Conservation (phyloP, 2,888 invertebrate genomes). For the Temnothorax ravouxi region DNA sequence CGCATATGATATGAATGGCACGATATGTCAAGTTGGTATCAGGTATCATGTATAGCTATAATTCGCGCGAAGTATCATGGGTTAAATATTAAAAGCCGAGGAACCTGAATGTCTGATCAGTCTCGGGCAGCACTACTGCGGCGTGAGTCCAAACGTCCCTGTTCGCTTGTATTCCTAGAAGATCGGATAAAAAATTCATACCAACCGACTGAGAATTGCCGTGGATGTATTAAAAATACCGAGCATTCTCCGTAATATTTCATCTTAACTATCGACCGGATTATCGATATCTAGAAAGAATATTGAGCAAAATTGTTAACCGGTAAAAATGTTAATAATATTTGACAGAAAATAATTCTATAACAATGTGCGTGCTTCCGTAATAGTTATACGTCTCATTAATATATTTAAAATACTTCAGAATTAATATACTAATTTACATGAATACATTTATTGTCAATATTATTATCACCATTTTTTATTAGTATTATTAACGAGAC, state of each 20-base stretch:
- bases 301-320: background rate
- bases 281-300: background rate
- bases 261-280: background rate
- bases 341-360: background rate
- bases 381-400: background rate
- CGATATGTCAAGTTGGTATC: constrained; percentile 26
- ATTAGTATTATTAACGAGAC: background rate
- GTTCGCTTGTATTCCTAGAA: constrained; percentile 16
- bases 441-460: background rate
- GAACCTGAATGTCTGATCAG: constrained; percentile 53
- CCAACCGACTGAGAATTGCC: constrained; percentile 9
- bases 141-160: background rate
- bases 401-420: background rate
- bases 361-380: background rate
- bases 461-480: background rate
- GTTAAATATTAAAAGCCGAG: constrained; percentile 53
- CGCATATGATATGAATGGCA: background rate
- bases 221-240: constrained; percentile 12
- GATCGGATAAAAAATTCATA: constrained; percentile 44
- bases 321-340: background rate
- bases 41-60: constrained; percentile 34
- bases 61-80: constrained; percentile 11
- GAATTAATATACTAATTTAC: background rate
- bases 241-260: background rate
- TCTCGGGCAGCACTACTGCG: constrained; percentile 41